Conservation (phyloP, 2,797 vertebrate genomes). For the Myripristis jacobus region DNA sequence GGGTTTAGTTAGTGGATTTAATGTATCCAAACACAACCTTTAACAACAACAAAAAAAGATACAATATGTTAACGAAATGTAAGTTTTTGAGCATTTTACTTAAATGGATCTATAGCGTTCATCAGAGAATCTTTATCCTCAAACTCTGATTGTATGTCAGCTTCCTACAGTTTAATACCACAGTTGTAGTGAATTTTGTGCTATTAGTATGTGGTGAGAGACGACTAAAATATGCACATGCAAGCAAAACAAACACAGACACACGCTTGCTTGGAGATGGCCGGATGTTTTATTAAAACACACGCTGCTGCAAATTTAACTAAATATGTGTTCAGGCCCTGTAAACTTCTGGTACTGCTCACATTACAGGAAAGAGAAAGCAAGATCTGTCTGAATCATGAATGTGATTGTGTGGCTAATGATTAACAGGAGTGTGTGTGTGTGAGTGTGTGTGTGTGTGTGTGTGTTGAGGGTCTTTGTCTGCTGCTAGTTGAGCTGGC, state of each 20-base stretch:
- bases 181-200: neutral
- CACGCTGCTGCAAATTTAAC: neutral
- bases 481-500: constrained; percentile 54
- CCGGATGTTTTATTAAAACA: neutral
- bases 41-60: too few relatives aligned
- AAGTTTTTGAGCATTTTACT: too few relatives aligned
- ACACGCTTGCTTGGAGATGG: neutral
- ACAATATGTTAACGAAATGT: too few relatives aligned
- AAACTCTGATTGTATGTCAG: neutral
- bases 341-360: constrained; percentile 3
- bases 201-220: neutral
- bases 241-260: neutral
- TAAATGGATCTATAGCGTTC: too few relatives aligned
- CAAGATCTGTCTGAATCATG: constrained; percentile 27
- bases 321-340: neutral
- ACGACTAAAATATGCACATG: neutral
- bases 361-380: constrained; percentile 17
- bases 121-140: too few relatives aligned
- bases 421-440: constrained; percentile 57
- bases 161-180: neutral
- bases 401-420: constrained; percentile 56
- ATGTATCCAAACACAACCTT: too few relatives aligned
- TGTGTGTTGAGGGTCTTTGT: constrained; percentile 55
- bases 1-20: too few relatives aligned
- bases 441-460: constrained; percentile 32